A percentile compares a stretch with the other conserved stretches of the same genome.
These are phyloP conservation scores for Brachirus orientalis DNA, from an alignment of 2,113 vertebrate species.

Conservation along the genomic window DNA sequence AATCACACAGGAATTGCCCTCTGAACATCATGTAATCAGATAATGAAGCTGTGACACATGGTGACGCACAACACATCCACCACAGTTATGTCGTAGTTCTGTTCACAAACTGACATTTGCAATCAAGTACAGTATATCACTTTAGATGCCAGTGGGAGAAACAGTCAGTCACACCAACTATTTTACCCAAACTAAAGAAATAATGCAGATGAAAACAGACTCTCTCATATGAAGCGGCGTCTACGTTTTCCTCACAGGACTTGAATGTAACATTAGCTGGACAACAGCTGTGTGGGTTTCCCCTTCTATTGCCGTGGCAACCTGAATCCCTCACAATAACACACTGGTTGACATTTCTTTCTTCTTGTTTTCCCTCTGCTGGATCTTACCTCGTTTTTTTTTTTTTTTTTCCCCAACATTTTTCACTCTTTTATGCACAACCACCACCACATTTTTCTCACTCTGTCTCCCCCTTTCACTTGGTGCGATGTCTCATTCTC, in stretches of 20 bases:
- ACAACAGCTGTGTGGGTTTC: constrained; percentile 83
- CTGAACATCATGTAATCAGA: background rate
- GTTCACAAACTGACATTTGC: background rate
- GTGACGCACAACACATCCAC: background rate
- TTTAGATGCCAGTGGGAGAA: background rate
- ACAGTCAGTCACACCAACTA: background rate
- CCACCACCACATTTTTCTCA: background rate
- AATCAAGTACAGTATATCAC: background rate
- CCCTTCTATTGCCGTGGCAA: constrained; percentile 75
- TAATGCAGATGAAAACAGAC: background rate
- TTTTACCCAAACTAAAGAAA: constrained; percentile 1
- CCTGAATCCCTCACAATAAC: constrained; percentile 71
- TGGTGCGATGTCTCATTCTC: background rate
- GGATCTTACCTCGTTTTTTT: constrained; percentile 48
- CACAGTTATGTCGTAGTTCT: background rate
- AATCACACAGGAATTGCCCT: background rate
- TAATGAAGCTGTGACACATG: constrained; percentile 2
- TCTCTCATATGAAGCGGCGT: background rate
- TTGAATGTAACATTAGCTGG: constrained; percentile 54
- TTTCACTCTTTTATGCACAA: constrained; percentile 5
- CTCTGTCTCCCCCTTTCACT: background rate
- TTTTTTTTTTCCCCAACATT: constrained; percentile 10
- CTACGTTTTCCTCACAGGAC: constrained; percentile 34
- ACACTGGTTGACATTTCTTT: constrained; percentile 55
- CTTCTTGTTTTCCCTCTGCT: constrained; percentile 51